A percentile compares a stretch with the other conserved stretches of the same genome.
Evolutionary conservation across 2,888 invertebrate species (phyloP).

Genomic region (Smittia aterrima): DNA sequence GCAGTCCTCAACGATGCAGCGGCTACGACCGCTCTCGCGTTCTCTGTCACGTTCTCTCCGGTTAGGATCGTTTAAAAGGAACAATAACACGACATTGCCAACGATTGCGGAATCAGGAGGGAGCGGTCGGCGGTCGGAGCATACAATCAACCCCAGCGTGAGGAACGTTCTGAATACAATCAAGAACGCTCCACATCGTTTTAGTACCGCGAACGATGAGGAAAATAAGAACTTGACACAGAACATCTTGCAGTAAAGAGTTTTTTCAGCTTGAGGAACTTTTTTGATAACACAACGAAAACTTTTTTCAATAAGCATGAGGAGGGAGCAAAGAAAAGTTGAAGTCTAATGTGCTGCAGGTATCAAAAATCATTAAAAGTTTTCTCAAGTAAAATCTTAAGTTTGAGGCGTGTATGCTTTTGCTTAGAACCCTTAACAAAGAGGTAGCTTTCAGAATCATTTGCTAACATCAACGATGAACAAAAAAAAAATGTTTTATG

Average conservation of each 20-base stretch:
- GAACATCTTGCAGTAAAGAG: conserved; percentile 46
- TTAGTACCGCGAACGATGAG: conserved; percentile 46
- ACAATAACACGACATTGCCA: conserved; percentile 48
- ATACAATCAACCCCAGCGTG: conserved; percentile 45
- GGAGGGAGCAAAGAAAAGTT: not conserved
- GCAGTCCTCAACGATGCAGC: not conserved
- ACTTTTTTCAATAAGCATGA: not conserved
- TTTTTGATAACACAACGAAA: not conserved
- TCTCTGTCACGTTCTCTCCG: conserved; percentile 52
- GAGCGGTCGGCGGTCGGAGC: conserved; percentile 16
- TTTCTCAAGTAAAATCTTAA: not conserved
- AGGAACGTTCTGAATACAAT: conserved; percentile 50
- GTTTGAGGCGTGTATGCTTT: not conserved
- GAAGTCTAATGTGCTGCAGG: no score
- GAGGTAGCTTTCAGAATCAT: no score
- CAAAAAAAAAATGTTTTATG: no score
- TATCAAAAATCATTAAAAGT: conserved; percentile 10
- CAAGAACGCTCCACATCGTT: conserved; percentile 47
- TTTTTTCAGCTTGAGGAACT: not conserved
- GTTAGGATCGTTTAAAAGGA: conserved; percentile 42
- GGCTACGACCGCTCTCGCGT: conserved; percentile 44
- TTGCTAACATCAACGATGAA: no score
- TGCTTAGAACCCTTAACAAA: no score
- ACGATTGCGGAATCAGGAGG: conserved; percentile 52
- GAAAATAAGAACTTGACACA: conserved; percentile 51